phyloP scores from a whole-genome alignment of 1,140 invertebrate species.

The Papilio xuthus region DNA sequence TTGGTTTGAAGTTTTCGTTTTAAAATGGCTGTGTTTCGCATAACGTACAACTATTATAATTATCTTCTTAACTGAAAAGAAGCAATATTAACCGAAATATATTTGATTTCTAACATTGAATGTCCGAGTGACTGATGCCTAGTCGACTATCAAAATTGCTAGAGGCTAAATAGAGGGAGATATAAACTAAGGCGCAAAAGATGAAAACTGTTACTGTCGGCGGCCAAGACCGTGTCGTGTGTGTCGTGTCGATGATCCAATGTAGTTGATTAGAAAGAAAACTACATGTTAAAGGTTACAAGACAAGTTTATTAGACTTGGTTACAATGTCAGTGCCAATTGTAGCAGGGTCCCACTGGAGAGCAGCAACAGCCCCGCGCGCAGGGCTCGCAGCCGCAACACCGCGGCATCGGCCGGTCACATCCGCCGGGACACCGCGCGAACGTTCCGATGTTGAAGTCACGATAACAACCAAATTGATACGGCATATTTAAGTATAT shows the following conservation, averaged over 20 bases:
- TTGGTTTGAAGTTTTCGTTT: background rate
- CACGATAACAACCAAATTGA: slow-evolving; percentile 61
- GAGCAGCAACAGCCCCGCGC: slow-evolving; percentile 66
- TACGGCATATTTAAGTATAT: slow-evolving; percentile 53
- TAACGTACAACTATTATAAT: too few relatives aligned
- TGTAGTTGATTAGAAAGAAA: background rate
- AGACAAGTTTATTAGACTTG: background rate
- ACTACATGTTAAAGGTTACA: background rate
- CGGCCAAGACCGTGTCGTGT: too few relatives aligned
- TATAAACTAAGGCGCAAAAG: too few relatives aligned
- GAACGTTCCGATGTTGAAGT: slow-evolving; percentile 65
- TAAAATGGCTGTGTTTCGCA: background rate
- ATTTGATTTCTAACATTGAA: too few relatives aligned
- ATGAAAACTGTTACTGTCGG: too few relatives aligned
- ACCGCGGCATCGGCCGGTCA: slow-evolving; percentile 46
- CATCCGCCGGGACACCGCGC: slow-evolving; percentile 64
- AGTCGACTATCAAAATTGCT: too few relatives aligned
- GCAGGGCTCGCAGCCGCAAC: slow-evolving; percentile 50
- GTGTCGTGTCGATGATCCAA: too few relatives aligned
- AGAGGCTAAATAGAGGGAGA: too few relatives aligned
- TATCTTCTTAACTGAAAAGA: too few relatives aligned
- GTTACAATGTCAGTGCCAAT: slow-evolving; percentile 51
- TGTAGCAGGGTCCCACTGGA: slow-evolving; percentile 61
- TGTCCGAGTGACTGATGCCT: too few relatives aligned
- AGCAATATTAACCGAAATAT: too few relatives aligned